Evolutionary conservation across 2,888 invertebrate species (phyloP).

Genomic region (Dusona sp.): DNA sequence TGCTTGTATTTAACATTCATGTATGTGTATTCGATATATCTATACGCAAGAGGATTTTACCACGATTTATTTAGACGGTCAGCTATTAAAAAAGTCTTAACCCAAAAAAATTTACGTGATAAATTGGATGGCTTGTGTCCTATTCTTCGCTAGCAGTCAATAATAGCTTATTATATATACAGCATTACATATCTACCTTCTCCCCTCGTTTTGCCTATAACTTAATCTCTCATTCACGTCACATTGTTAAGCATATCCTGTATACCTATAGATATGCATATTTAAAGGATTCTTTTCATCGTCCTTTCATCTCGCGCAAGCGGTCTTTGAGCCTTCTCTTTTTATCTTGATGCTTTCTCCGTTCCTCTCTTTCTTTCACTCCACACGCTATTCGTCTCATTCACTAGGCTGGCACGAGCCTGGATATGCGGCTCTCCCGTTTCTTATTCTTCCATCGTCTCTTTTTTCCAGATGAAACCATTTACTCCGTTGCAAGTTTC

Average conservation of each 20-base stretch:
- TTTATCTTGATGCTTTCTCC: slow-evolving; percentile 22
- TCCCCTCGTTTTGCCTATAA: slow-evolving; percentile 27
- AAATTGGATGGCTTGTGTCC: neutral
- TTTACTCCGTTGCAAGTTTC: slow-evolving; percentile 82
- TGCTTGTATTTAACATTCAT: neutral
- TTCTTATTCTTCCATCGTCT: slow-evolving; percentile 71
- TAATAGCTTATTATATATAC: neutral
- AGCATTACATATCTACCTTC: neutral
- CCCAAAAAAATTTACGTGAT: neutral
- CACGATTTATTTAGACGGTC: neutral
- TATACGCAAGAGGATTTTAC: neutral
- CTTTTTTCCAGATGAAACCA: slow-evolving; percentile 80
- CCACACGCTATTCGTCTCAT: slow-evolving; percentile 58
- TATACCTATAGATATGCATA: slow-evolving; percentile 20
- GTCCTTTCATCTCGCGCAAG: slow-evolving; percentile 54
- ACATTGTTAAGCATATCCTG: neutral
- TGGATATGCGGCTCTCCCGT: slow-evolving; percentile 55
- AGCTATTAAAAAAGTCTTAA: neutral
- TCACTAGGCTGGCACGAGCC: slow-evolving; percentile 63
- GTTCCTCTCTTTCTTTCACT: slow-evolving; percentile 29
- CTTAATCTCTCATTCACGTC: slow-evolving; percentile 40
- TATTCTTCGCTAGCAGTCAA: slow-evolving; percentile 7
- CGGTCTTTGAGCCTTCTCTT: slow-evolving; percentile 56
- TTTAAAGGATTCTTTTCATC: slow-evolving; percentile 7
- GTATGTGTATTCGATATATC: neutral